Percentiles rank a stretch among this genome's conserved stretches.
phyloP scores from a whole-genome alignment of 1,140 invertebrate genomes.

The Sitobion miscanthi region DNA sequence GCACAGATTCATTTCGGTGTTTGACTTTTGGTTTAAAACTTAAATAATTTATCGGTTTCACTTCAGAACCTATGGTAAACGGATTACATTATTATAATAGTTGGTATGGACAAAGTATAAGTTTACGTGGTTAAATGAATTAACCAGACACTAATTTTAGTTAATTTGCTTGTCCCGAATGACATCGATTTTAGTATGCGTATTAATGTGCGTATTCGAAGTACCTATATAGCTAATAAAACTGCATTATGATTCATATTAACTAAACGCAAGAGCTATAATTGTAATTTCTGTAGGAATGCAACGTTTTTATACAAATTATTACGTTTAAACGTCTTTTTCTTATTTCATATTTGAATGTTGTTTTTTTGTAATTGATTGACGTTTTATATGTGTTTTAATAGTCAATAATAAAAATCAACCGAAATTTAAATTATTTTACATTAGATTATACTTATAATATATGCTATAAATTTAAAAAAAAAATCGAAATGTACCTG shows the following conservation, averaged over 20 bases:
- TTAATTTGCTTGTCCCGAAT: background rate
- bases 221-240: background rate
- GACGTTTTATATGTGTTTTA: background rate
- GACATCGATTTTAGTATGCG: background rate
- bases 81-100: background rate
- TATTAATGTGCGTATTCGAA: background rate
- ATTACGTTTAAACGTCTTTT: background rate
- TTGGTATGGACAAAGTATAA: background rate
- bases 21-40: constrained; percentile 32
- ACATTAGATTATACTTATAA: no score
- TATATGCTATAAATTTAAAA: background rate
- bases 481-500: background rate
- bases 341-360: no score
- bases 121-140: background rate
- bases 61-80: background rate
- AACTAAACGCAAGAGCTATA: background rate
- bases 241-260: background rate
- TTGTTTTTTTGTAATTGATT: background rate
- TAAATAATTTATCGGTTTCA: constrained; percentile 30
- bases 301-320: background rate
- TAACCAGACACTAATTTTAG: constrained; percentile 15
- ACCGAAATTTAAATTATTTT: no score
- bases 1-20: background rate
- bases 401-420: no score
- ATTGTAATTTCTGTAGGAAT: background rate